Base-by-base conservation (phyloP, 2,888 invertebrate species). In the Drosophila cyrtoloma region DNA sequence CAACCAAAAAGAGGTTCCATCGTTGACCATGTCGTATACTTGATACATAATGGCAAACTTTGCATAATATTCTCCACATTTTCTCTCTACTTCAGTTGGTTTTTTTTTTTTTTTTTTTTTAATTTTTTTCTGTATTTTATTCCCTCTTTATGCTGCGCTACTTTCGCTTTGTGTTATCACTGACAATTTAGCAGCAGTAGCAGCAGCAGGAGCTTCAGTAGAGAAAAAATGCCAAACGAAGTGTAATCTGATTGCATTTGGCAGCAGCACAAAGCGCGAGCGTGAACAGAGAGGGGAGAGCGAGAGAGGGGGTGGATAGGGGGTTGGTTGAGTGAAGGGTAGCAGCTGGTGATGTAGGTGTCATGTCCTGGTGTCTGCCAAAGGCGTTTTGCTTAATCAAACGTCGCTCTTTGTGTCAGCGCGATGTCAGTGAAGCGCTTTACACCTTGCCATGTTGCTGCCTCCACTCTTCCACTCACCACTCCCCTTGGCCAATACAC, bases 191-290 rank as follows among this genome's bases (percentile, higher is more conserved):
- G 81, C 79, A 77, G 69, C 78, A 77, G 73, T 32, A 62, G 35
- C 42, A 44, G 51, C 44, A 72, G 51, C 28, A 6, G 47, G 4
- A 22, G 44, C 6, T 9, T 9, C 26, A 42, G 42, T 61, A 71
- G 75, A 71, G 52, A 60, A 63, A 59, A 62, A 72, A 71, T 58
- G 71, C 62, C 86, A 83, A 89, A 81, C 84, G 79, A 89, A 75
- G 71, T 85, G 84, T 88, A 86, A 90, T 90, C 90, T 90, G 88
- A 86, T 89, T 86, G 90, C 86, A 87, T 87, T 84, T 87, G 87
- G 82, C 89, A 89, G 77, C 84, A 72, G 72, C 85, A 77, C 89
- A 82, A 86, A 89, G 82, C 69, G 50, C 32, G 44, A n/a, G 52
- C 28, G 26, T 57, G n/a, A 57, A 9, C 52, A 19, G 35, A 56